A percentile compares a stretch with the other conserved stretches of the same genome.
These are phyloP conservation scores for Rhamphomyia laevipes DNA, from an alignment of 2,888 invertebrate species.

Conservation along the genomic window DNA sequence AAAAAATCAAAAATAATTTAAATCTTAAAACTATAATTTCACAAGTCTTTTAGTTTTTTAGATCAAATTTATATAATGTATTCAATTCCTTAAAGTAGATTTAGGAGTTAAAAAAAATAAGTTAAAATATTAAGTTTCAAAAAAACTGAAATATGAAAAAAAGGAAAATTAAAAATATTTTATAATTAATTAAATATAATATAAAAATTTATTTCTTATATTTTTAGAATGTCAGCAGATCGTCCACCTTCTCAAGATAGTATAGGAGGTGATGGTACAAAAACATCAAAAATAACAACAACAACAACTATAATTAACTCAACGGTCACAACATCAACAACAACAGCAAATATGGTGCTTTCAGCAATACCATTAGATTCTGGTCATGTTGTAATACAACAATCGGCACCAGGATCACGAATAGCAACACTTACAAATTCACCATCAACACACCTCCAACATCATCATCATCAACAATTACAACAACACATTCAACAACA, in stretches of 20 bases:
- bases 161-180: too few species aligned
- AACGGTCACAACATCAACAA: slow-evolving; percentile 4
- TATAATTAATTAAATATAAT: too few species aligned
- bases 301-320: not conserved
- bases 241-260: not conserved
- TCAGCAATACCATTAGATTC: slow-evolving; percentile 23
- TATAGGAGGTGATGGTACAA: not conserved
- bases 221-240: not conserved
- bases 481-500: slow-evolving; percentile 9
- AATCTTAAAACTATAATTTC: too few species aligned
- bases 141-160: too few species aligned
- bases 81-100: too few species aligned
- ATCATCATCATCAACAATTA: slow-evolving; percentile 3
- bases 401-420: slow-evolving; percentile 16
- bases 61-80: too few species aligned
- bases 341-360: slow-evolving; percentile 22
- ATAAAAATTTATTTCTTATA: not conserved
- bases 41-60: too few species aligned
- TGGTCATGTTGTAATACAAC: slow-evolving; percentile 21
- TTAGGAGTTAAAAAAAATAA: too few species aligned
- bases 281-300: slow-evolving; percentile 4
- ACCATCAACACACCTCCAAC: slow-evolving; percentile 8
- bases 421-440: slow-evolving; percentile 5
- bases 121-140: too few species aligned
- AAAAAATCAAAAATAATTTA: too few species aligned